Percentiles rank a stretch among this genome's conserved stretches.
These are phyloP conservation scores for Melanotaenia boesemani DNA, from an alignment of 2,797 vertebrate genomes.

Conservation along the genomic window DNA sequence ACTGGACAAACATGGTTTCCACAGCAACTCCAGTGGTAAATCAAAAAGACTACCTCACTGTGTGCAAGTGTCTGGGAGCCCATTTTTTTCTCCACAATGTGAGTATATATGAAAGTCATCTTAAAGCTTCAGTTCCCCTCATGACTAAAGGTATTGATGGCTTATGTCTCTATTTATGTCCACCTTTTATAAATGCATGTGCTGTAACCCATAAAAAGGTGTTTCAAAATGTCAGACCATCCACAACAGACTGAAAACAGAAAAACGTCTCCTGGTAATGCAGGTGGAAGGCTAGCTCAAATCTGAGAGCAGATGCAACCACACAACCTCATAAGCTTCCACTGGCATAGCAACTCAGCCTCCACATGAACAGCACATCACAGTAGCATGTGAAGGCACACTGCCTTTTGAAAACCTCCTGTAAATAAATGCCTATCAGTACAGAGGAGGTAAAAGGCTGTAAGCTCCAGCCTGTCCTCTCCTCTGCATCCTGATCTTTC, in stretches of 20 bases:
- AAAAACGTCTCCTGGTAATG: constrained; percentile 48
- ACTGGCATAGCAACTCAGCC: constrained; percentile 57
- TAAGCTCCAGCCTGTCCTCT: constrained; percentile 17
- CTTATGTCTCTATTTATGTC: background rate
- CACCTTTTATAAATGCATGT: background rate
- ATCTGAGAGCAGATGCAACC: constrained; percentile 60
- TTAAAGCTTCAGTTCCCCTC: background rate
- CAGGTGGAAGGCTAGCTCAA: constrained; percentile 46
- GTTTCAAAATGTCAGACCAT: constrained; percentile 36
- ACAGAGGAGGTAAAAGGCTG: constrained; percentile 10
- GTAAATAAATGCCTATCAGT: constrained; percentile 44
- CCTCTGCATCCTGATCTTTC: constrained; percentile 19
- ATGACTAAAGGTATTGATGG: background rate
- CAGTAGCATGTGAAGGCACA: constrained; percentile 41
- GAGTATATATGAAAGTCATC: background rate
- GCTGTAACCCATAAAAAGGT: constrained; percentile 5
- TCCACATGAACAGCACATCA: constrained; percentile 48
- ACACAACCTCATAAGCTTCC: constrained; percentile 43
- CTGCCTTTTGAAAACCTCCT: constrained; percentile 51
- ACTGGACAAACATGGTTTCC: constrained; percentile 70
- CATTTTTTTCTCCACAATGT: constrained; percentile 3
- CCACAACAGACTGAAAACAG: constrained; percentile 16
- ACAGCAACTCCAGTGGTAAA: constrained; percentile 65
- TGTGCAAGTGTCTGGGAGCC: constrained; percentile 27
- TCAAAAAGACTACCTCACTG: constrained; percentile 28